A percentile compares a stretch with the other conserved stretches of the same genome.
phyloP scores from a whole-genome alignment of 2,888 invertebrate species.

The Plebejus anna region DNA sequence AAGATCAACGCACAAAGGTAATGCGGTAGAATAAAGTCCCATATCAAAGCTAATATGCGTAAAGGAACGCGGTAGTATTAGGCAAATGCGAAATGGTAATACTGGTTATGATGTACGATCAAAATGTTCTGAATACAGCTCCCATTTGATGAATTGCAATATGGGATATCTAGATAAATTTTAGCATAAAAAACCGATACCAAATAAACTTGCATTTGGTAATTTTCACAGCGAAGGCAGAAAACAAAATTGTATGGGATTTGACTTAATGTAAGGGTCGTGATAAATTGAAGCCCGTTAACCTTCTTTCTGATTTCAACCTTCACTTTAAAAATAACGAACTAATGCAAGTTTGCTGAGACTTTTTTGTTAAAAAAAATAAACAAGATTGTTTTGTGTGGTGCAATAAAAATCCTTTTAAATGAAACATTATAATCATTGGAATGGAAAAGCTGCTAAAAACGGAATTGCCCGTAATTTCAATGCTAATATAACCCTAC shows the following conservation, averaged over 20 bases:
- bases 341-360: no score
- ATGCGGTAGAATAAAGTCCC: constrained; percentile 40
- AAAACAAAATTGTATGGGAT: neutral
- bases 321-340: no score
- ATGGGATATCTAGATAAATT: neutral
- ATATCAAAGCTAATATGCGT: constrained; percentile 7
- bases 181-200: neutral
- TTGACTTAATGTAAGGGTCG: no score
- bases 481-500: constrained; percentile 35
- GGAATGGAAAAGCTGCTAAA: neutral
- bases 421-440: neutral
- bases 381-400: neutral
- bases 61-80: neutral
- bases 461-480: constrained; percentile 33
- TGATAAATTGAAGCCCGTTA: no score
- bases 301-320: no score
- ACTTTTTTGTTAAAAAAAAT: no score
- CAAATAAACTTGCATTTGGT: neutral
- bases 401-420: neutral
- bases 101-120: neutral
- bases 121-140: neutral
- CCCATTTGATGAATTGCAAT: neutral
- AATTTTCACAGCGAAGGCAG: neutral
- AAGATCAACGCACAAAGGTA: constrained; percentile 62
- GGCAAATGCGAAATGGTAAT: neutral